phyloP scores from a whole-genome alignment of 2,888 invertebrate species.

The Dicyrtoma fusca region DNA sequence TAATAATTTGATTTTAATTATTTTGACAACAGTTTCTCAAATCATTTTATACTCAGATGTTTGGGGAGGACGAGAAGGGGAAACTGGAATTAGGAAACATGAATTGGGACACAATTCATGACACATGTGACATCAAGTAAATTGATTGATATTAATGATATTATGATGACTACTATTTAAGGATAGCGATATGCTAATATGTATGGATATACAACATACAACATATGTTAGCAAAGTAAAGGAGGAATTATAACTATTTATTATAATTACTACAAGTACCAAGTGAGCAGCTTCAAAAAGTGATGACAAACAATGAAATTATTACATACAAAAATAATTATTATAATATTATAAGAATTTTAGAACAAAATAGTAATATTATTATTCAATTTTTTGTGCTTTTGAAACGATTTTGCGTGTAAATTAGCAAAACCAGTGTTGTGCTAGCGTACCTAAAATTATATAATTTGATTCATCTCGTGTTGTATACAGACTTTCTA shows the following conservation, averaged over 20 bases:
- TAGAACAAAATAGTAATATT: neutral
- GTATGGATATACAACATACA: neutral
- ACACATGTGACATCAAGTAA: slow-evolving; percentile 16
- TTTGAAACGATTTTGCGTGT: slow-evolving; percentile 9
- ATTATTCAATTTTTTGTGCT: neutral
- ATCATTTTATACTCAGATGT: neutral
- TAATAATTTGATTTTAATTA: neutral
- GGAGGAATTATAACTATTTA: neutral
- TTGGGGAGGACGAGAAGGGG: neutral
- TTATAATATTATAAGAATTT: neutral
- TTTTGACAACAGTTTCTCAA: neutral
- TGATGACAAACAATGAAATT: neutral
- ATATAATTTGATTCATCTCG: neutral
- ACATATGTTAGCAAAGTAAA: neutral
- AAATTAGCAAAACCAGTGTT: slow-evolving; percentile 14
- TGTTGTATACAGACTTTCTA: too few relatives aligned
- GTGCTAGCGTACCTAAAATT: slow-evolving; percentile 18
- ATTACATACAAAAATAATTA: neutral
- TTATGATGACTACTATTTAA: neutral
- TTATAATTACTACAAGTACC: too few relatives aligned
- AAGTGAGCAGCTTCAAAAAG: too few relatives aligned
- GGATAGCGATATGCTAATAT: neutral
- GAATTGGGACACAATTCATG: neutral
- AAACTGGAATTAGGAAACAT: neutral
- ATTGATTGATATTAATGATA: slow-evolving; percentile 23